Conservation (phyloP, 2,888 invertebrate species). For the Galerucella calmariensis region DNA sequence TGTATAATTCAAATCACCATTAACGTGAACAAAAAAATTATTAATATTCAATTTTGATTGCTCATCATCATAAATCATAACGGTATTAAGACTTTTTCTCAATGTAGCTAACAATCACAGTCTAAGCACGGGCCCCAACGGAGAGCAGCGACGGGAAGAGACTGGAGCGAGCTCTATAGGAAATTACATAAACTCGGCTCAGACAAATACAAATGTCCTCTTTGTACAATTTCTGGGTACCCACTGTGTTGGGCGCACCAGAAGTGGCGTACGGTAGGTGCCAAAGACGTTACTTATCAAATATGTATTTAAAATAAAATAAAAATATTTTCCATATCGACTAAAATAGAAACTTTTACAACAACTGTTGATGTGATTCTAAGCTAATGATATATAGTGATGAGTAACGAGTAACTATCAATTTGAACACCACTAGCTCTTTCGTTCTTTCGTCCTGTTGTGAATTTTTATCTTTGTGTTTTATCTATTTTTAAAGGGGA, state of each 20-base stretch:
- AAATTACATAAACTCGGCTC: conserved; percentile 68
- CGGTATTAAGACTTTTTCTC: conserved; percentile 25
- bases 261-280: conserved; percentile 63
- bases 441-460: too few relatives aligned
- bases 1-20: not conserved
- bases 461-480: too few relatives aligned
- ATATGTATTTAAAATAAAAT: not conserved
- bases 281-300: conserved; percentile 44
- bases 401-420: too few relatives aligned
- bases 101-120: conserved; percentile 52
- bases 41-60: not conserved
- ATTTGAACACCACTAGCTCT: too few relatives aligned
- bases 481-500: too few relatives aligned
- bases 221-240: conserved; percentile 65
- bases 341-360: not conserved
- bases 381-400: too few relatives aligned
- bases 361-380: too few relatives aligned
- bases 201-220: conserved; percentile 68
- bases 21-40: not conserved
- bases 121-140: conserved; percentile 61
- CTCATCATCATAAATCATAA: conserved; percentile 30
- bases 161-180: conserved; percentile 65
- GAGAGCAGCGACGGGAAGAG: conserved; percentile 58
- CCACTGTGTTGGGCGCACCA: conserved; percentile 49
- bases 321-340: not conserved